Percentiles rank a stretch among this genome's conserved stretches.
These are phyloP conservation scores for Neocrepidodera transversa DNA, from an alignment of 2,888 invertebrate species.

Conservation along the genomic window DNA sequence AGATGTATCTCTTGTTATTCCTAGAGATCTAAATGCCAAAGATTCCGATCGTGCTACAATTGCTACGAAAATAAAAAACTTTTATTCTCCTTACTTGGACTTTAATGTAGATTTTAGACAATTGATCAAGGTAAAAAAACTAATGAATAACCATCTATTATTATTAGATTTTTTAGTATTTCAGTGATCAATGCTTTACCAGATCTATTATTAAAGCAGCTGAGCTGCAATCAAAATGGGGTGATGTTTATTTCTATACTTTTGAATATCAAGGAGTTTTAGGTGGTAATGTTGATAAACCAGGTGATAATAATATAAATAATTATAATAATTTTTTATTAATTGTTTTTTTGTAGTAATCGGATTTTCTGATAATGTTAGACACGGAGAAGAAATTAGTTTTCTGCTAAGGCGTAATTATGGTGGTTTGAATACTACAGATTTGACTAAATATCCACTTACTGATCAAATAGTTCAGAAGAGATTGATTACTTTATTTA, in stretches of 20 bases:
- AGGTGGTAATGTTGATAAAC: slow-evolving; percentile 41
- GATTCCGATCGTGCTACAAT: slow-evolving; percentile 18
- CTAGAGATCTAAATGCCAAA: slow-evolving; percentile 36
- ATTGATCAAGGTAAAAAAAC: slow-evolving; percentile 22
- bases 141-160: no score
- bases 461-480: slow-evolving; percentile 39
- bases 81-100: slow-evolving; percentile 32
- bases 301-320: slow-evolving; percentile 31
- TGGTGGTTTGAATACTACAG: slow-evolving; percentile 36
- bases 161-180: no score
- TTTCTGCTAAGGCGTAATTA: slow-evolving; percentile 40
- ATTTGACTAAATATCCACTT: slow-evolving; percentile 40
- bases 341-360: slow-evolving; percentile 19
- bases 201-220: slow-evolving; percentile 43
- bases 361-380: slow-evolving; percentile 39
- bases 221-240: slow-evolving; percentile 38
- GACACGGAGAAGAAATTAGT: slow-evolving; percentile 42
- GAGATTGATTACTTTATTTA: slow-evolving; percentile 40
- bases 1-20: slow-evolving; percentile 27
- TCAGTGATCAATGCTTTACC: slow-evolving; percentile 42
- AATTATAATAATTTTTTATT: not conserved
- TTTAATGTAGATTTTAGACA: slow-evolving; percentile 18
- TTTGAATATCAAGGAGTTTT: slow-evolving; percentile 42
- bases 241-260: slow-evolving; percentile 43
- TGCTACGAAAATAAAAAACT: slow-evolving; percentile 34